Evolutionary conservation across 2,797 vertebrate genomes (phyloP).

Genomic region (Sylvia borin): DNA sequence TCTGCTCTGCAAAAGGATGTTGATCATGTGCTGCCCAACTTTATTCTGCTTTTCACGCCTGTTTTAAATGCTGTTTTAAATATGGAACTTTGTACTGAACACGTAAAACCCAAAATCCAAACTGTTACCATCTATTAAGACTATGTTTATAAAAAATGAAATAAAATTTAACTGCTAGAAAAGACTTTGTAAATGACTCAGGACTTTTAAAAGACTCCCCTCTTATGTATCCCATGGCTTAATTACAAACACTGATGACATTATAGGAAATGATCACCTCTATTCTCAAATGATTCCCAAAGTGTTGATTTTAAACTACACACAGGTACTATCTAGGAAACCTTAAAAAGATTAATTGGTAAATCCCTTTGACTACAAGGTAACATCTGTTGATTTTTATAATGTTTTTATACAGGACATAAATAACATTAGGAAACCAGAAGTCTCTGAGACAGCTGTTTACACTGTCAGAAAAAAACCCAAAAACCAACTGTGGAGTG

Average conservation of each 20-base stretch:
- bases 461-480: not conserved
- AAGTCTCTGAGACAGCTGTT: not conserved
- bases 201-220: not conserved
- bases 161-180: not conserved
- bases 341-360: not conserved
- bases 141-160: not conserved
- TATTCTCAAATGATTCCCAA: not conserved
- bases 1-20: not conserved
- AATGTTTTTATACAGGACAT: not conserved
- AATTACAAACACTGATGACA: not conserved
- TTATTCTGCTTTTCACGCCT: not conserved
- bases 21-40: not conserved
- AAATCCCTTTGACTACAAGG: not conserved
- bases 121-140: not conserved
- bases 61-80: not conserved
- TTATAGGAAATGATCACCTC: accelerated
- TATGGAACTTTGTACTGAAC: not conserved
- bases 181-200: not conserved
- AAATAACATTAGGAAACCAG: not conserved
- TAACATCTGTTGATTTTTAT: not conserved
- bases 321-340: not conserved
- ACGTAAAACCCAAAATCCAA: not conserved
- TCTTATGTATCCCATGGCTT: not conserved
- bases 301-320: not conserved
- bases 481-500: not conserved